These are phyloP conservation scores for Zaprionus tsacasi DNA, from an alignment of 1,140 invertebrate genomes.

Conservation along the genomic window DNA sequence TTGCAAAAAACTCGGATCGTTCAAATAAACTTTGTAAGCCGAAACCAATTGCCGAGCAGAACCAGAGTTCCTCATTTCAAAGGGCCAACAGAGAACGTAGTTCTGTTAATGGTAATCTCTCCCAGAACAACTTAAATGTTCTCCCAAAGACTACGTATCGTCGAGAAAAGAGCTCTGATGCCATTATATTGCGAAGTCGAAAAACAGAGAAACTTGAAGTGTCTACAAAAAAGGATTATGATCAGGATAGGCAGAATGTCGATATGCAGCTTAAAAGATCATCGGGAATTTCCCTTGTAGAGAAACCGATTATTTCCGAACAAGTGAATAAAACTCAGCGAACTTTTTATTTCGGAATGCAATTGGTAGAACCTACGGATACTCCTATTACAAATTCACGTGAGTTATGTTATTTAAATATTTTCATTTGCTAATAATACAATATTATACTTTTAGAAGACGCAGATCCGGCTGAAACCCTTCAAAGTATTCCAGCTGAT, in stretches of 20 bases:
- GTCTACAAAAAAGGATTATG: constrained; percentile 3
- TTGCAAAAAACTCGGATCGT: constrained; percentile 41
- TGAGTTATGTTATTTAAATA: background rate
- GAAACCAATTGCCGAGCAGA: constrained; percentile 1
- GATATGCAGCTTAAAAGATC: constrained; percentile 7
- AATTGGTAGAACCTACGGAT: constrained; percentile 62
- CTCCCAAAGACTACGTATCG: constrained; percentile 18
- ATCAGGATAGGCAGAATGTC: background rate
- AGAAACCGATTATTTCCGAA: constrained; percentile 40
- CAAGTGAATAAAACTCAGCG: constrained; percentile 85
- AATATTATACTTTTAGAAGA: constrained; percentile 13
- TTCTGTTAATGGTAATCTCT: constrained; percentile 22
- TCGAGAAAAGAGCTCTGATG: constrained; percentile 59
- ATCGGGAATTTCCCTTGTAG: background rate
- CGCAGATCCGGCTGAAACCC: background rate
- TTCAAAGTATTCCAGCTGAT: constrained; percentile 20
- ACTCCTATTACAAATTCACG: background rate
- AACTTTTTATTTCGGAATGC: constrained; percentile 92
- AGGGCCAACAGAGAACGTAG: constrained; percentile 24
- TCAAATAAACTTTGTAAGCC: constrained; percentile 18
- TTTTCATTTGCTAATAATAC: background rate
- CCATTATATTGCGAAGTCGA: constrained; percentile 44
- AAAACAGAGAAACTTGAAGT: constrained; percentile 19
- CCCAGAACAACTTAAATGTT: background rate
- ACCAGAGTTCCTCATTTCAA: constrained; percentile 23